These are phyloP conservation scores for Troglohyphantes excavatus DNA, from an alignment of 2,888 invertebrate genomes.

Conservation along the genomic window DNA sequence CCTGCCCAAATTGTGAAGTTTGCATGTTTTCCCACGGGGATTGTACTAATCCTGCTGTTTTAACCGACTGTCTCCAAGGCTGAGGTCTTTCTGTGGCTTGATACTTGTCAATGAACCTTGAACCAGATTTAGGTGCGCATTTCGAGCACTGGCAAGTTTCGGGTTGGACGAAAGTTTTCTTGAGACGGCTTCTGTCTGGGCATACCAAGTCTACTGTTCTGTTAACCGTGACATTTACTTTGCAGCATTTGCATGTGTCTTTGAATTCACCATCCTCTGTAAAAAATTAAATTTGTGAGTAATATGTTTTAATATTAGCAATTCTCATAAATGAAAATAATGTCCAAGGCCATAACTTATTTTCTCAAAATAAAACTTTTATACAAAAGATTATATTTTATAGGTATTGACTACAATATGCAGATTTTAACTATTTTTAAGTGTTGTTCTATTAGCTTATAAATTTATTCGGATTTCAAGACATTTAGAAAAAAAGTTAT, in stretches of 20 bases:
- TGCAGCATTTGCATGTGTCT: constrained; percentile 68
- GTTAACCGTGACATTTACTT: constrained; percentile 66
- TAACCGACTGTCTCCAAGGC: constrained; percentile 1
- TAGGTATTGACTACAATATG: too few species aligned
- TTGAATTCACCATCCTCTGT: constrained; percentile 76
- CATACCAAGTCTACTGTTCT: constrained; percentile 65
- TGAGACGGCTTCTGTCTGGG: constrained; percentile 54
- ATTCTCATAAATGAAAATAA: too few species aligned
- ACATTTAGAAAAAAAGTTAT: too few species aligned
- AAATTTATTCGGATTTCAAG: too few species aligned
- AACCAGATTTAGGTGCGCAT: constrained; percentile 59
- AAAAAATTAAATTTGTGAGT: background rate
- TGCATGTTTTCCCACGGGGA: constrained; percentile 1
- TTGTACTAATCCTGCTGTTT: background rate
- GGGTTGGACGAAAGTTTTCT: constrained; percentile 65
- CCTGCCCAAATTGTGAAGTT: background rate
- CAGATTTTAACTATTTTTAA: too few species aligned
- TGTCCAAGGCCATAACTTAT: too few species aligned
- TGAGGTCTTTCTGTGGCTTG: background rate
- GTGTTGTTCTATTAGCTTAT: too few species aligned
- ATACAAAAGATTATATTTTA: too few species aligned
- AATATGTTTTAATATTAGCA: too few species aligned
- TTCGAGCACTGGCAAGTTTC: constrained; percentile 74
- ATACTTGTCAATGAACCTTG: background rate
- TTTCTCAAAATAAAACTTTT: too few species aligned